Conservation (phyloP, 2,888 invertebrate genomes). For the Lepidocyrtoides sp. region DNA sequence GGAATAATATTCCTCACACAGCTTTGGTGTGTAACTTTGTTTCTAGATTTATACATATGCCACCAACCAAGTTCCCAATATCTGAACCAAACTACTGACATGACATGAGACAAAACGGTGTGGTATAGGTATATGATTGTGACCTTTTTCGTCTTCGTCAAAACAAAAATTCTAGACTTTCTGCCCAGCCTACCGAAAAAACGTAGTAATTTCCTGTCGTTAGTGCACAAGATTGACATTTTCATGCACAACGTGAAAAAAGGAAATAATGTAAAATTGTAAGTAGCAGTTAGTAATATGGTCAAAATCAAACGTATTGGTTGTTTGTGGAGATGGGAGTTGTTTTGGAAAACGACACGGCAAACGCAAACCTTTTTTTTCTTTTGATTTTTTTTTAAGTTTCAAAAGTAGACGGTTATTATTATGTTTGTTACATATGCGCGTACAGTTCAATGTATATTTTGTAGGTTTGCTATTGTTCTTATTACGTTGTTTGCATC, state of each 20-base stretch:
- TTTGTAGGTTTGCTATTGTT: not conserved
- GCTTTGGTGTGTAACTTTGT: not conserved
- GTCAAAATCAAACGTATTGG: too few species aligned
- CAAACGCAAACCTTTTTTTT: not conserved
- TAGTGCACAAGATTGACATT: constrained; percentile 59
- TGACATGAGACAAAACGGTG: constrained; percentile 57
- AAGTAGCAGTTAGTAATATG: too few species aligned
- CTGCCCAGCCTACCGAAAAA: constrained; percentile 48
- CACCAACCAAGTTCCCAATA: constrained; percentile 50
- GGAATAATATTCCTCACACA: not conserved
- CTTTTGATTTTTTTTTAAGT: not conserved
- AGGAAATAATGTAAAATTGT: not conserved
- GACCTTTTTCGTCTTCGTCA: constrained; percentile 62
- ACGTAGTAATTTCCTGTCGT: constrained; percentile 67
- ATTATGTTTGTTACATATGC: not conserved
- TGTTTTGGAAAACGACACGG: too few species aligned
- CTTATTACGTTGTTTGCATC: not conserved
- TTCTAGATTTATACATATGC: not conserved
- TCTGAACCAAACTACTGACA: not conserved
- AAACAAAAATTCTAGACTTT: constrained; percentile 66
- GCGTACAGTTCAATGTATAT: not conserved
- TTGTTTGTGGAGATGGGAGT: too few species aligned
- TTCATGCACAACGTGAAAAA: constrained; percentile 5
- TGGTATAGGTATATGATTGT: not conserved
- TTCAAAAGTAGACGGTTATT: too few species aligned